Base-by-base conservation (phyloP, 2,797 vertebrate genomes). In the Danio tinwini region DNA sequence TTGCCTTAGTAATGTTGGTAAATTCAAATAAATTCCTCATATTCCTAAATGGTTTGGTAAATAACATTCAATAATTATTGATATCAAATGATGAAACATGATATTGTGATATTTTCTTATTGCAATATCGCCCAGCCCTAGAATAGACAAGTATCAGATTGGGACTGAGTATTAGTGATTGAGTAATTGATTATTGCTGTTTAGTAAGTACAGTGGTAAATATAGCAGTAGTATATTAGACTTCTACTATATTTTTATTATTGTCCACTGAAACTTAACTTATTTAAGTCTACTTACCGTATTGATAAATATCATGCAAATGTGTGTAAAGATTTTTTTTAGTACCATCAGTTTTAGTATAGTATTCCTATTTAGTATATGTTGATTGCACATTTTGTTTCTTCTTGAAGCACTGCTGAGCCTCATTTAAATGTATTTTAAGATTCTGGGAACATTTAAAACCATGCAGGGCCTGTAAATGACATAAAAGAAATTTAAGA, bases 301-400 rank as follows among this genome's bases (percentile, higher is more conserved):
- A 49, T 45, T 45, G 11, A 47, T 65, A 13, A 8, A 10, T 17
- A 5, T 58, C 6, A 21, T 19, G 21, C 19, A 29, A 12, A 21
- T 56, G 11, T 29, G 55, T 58, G 55, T 29, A 12, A 29, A 49
- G 13, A 68, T 68, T 49, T 68, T 39, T 69, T 52, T 69, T 52
- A 12, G 47, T 52, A 39, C 21, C 8, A 16, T n/a, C 49, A 8
- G 49, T 53, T n/a, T 39, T 40, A 4, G 14, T 37, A 6, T 59
- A 61, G 3, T n/a, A n/a, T n/a, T n/a, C n/a, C n/a, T n/a, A n/a
- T n/a, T n/a, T n/a, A n/a, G n/a, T n/a, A n/a, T 47, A 29, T 21
- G 45, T 49, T 67, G 64, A 67, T 49, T 67, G 3, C 17, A 14
- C n/a, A 1, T 19, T 5, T 67, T 29, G n/a, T 45, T 68, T 49